Evolutionary conservation across 2,113 vertebrate species (phyloP).

Genomic region (Eudyptes chrysolophus): DNA sequence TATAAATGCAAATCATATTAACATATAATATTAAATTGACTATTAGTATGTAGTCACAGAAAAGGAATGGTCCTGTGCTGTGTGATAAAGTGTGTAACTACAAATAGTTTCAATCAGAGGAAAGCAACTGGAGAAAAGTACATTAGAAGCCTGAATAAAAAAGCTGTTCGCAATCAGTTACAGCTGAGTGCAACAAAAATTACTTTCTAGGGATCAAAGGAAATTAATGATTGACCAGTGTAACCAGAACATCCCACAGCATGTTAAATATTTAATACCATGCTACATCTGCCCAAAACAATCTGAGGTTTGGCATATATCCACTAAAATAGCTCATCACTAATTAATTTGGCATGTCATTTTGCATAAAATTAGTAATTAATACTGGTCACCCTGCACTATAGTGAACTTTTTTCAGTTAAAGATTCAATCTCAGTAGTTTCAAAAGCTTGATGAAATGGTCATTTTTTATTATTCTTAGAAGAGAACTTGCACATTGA

Average conservation of each 20-base stretch:
- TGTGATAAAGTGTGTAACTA: constrained; percentile 22
- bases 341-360: constrained; percentile 74
- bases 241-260: constrained; percentile 60
- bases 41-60: not conserved
- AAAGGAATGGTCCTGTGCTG: not conserved
- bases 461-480: constrained; percentile 60
- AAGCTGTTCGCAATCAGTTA: constrained; percentile 69
- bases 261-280: constrained; percentile 74
- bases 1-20: constrained; percentile 39
- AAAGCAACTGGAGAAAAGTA: constrained; percentile 63
- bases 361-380: constrained; percentile 75
- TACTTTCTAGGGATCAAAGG: constrained; percentile 74
- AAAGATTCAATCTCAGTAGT: constrained; percentile 19
- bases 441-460: constrained; percentile 47
- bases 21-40: constrained; percentile 19
- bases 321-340: constrained; percentile 59
- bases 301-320: constrained; percentile 59
- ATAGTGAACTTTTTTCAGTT: not conserved
- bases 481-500: not conserved
- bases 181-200: constrained; percentile 75
- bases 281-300: constrained; percentile 61
- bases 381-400: constrained; percentile 41
- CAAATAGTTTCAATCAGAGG: constrained; percentile 44
- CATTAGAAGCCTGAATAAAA: constrained; percentile 48
- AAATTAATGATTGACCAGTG: constrained; percentile 73